Percentiles rank a stretch among this genome's conserved stretches.
Conservation (phyloP, 2,888 invertebrate genomes). For the Hemaris fuciformis region DNA sequence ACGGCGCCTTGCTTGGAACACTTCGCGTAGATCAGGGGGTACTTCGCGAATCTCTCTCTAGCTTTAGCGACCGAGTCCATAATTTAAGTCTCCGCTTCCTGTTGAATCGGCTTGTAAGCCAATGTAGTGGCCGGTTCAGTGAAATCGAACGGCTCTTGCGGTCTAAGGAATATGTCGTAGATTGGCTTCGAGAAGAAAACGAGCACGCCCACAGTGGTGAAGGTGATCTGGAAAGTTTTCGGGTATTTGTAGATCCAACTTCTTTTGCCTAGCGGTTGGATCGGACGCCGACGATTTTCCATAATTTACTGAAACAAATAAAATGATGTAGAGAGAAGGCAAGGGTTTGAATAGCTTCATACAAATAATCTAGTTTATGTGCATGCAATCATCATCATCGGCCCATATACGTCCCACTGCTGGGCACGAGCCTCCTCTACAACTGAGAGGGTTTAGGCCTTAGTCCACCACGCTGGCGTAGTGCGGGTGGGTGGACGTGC, state of each 20-base stretch:
- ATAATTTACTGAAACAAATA: constrained; percentile 54
- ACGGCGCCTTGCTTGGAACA: constrained; percentile 85
- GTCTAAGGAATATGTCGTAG: constrained; percentile 83
- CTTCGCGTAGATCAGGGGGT: constrained; percentile 87
- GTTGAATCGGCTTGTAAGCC: constrained; percentile 12
- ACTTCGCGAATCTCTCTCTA: constrained; percentile 86
- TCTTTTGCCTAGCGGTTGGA: constrained; percentile 76
- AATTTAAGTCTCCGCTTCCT: constrained; percentile 28
- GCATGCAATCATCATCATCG: no score
- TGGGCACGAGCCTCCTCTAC: no score
- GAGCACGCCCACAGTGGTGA: constrained; percentile 74
- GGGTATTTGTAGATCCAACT: constrained; percentile 84
- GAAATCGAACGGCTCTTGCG: constrained; percentile 44
- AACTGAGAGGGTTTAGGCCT: no score
- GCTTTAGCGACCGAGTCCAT: constrained; percentile 93
- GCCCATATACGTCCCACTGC: no score
- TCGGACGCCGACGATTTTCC: constrained; percentile 60
- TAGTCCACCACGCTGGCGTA: no score
- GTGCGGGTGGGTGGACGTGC: no score
- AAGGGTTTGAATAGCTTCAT: no score
- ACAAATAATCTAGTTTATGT: no score
- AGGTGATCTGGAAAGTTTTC: constrained; percentile 77
- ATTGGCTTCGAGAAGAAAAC: constrained; percentile 87
- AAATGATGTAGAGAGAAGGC: no score
- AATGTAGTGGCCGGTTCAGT: constrained; percentile 57